A percentile compares a stretch with the other conserved stretches of the same genome.
Conservation (phyloP, 1,140 invertebrate genomes). For the Augochlora pura region DNA sequence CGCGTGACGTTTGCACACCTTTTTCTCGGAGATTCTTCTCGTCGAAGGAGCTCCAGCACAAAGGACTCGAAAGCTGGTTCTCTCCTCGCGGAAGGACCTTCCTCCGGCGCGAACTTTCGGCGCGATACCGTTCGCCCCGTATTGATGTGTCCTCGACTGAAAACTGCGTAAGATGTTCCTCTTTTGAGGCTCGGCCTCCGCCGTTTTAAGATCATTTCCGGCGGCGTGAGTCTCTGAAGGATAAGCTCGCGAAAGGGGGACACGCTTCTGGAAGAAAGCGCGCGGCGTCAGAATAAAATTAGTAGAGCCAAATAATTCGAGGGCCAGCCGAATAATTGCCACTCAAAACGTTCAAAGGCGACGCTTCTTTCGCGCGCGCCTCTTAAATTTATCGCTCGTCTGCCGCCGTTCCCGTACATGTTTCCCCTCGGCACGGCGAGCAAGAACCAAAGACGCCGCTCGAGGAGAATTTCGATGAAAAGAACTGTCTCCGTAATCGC, state of each 20-base stretch:
- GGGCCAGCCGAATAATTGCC: slow-evolving; percentile 64
- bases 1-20: neutral
- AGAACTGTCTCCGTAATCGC: neutral
- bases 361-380: slow-evolving; percentile 24
- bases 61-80: slow-evolving; percentile 12
- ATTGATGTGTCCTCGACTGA: slow-evolving; percentile 36
- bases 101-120: slow-evolving; percentile 4
- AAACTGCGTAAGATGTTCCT: slow-evolving; percentile 46
- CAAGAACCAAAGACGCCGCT: neutral
- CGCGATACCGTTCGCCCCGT: neutral
- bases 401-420: neutral
- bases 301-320: slow-evolving; percentile 65
- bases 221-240: slow-evolving; percentile 21
- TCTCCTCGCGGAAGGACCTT: slow-evolving; percentile 3
- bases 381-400: slow-evolving; percentile 28
- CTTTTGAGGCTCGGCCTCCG: neutral
- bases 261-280: neutral
- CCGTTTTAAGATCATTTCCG: slow-evolving; percentile 50
- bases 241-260: slow-evolving; percentile 18
- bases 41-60: neutral
- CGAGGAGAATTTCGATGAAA: neutral
- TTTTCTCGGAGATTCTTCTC: no score
- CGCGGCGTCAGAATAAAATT: slow-evolving; percentile 57
- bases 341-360: slow-evolving; percentile 60
- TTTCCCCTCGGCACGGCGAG: neutral